Conservation (phyloP, 2,113 vertebrate genomes). For the Neopipo cinnamomea region DNA sequence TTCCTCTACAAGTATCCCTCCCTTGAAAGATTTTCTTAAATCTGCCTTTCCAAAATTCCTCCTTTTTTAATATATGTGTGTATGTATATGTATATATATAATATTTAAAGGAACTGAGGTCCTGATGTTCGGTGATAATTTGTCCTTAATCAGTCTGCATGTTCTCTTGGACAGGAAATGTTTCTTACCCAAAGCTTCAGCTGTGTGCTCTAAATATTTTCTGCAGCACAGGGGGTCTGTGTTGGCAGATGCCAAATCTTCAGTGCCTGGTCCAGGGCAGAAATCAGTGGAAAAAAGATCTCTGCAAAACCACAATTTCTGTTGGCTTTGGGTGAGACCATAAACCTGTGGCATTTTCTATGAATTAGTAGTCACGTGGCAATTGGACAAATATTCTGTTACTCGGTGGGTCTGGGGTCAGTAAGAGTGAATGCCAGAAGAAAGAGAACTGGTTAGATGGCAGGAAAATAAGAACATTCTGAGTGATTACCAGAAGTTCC, state of each 20-base stretch:
- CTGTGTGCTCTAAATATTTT: neutral
- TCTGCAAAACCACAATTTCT: neutral
- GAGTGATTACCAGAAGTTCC: neutral
- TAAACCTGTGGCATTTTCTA: neutral
- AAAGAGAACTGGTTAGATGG: neutral
- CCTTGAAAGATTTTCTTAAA: neutral
- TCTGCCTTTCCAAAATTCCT: neutral
- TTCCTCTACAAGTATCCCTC: neutral
- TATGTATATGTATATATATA: neutral
- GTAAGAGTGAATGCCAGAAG: neutral
- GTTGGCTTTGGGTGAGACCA: neutral
- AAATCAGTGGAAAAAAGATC: neutral
- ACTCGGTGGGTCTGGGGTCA: neutral
- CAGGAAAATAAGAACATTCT: neutral
- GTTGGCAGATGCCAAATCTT: neutral
- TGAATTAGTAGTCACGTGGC: neutral
- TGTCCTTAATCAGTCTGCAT: neutral
- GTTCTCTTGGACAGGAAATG: neutral
- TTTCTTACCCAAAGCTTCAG: neutral
- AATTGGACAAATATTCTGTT: neutral
- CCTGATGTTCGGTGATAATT: neutral
- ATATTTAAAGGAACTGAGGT: neutral
- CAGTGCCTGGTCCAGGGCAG: neutral
- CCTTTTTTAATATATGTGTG: neutral
- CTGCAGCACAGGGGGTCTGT: fast-evolving